Evolutionary conservation across 2,888 invertebrate genomes (phyloP), one percentile per base, ranked within the genome.

Genomic region (Falcaria lacertinaria): DNA sequence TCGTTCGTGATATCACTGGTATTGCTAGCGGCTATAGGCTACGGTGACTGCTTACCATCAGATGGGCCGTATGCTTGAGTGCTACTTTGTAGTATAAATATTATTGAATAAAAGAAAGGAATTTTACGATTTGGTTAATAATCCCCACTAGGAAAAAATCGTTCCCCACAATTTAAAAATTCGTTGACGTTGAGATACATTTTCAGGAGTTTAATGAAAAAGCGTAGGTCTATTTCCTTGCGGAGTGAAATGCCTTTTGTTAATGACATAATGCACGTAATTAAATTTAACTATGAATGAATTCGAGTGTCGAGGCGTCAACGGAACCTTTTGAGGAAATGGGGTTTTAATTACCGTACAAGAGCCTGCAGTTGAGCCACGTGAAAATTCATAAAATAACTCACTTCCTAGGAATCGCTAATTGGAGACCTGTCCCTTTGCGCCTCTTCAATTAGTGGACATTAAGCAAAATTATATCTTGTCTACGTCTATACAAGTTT

Each of bases 321-420:
- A 14, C 15, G 14, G 22, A 54, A 61, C 63, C 67, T 66, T 60
- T 69, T 67, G 59, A 50, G 57, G 58, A 69, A 74, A 75, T 73
- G 72, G 68, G 63, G 52, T 68, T 76, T 78, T 77, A 78, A 78
- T 77, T 77, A 73, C 70, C 54, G 64, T 54, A 58, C 58, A 60
- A 54, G 60, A 51, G 60, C 61, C 60, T 46, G 44, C 67, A 64
- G 69, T 76, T 76, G n/a, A n/a, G n/a, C 71, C 74, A 70, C 57
- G 49, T 57, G 52, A 60, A 6, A 68, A 65, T 69, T 74, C 67
- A 71, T 73, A 68, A 65, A 65, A 71, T 64, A 64, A 62, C 64
- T 64, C 57, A 50, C 53, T 53, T 50, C 47, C 45, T 41, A 46
- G 49, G 49, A 51, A 47, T 45, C 50, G 48, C 60, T 77, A 80